phyloP scores from a whole-genome alignment of 1,140 invertebrate species.

The Drosophila sp. region DNA sequence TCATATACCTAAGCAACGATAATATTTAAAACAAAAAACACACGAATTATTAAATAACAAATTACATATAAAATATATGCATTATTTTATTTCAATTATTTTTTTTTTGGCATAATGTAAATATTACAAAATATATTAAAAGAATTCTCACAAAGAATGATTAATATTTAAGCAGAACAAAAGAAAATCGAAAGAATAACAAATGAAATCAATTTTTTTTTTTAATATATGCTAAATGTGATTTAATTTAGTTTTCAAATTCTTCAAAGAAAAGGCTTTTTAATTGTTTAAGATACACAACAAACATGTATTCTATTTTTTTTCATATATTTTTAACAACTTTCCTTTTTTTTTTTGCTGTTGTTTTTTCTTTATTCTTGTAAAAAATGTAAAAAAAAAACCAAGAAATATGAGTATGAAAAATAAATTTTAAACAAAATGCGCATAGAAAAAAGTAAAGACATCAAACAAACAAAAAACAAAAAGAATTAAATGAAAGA shows the following conservation, averaged over 20 bases:
- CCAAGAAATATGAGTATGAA: not conserved
- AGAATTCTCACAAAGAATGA: slow-evolving; percentile 12
- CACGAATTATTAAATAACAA: slow-evolving; percentile 30
- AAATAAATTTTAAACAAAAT: slow-evolving; percentile 7
- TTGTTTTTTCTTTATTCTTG: slow-evolving; percentile 1
- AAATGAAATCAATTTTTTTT: slow-evolving; percentile 36
- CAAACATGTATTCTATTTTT: slow-evolving; percentile 39
- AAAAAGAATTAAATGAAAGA: not conserved
- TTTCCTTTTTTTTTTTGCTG: slow-evolving; percentile 38
- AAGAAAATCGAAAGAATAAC: slow-evolving; percentile 13
- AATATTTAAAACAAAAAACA: slow-evolving; percentile 16
- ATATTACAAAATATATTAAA: slow-evolving; percentile 64
- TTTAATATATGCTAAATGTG: slow-evolving; percentile 70
- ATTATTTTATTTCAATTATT: slow-evolving; percentile 31
- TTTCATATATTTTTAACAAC: slow-evolving; percentile 12
- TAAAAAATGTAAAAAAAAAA: slow-evolving; percentile 54
- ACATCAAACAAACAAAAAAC: not conserved
- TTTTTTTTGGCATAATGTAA: slow-evolving; percentile 54
- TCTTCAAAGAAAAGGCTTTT: slow-evolving; percentile 68
- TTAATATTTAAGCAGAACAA: slow-evolving; percentile 17
- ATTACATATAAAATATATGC: slow-evolving; percentile 30
- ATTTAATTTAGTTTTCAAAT: slow-evolving; percentile 73
- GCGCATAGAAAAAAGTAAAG: slow-evolving; percentile 3
- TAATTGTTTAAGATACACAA: slow-evolving; percentile 59
- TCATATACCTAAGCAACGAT: slow-evolving; percentile 61